Evolutionary conservation across 2,888 invertebrate species (phyloP).

Genomic region (Steinernema carpocapsae): DNA sequence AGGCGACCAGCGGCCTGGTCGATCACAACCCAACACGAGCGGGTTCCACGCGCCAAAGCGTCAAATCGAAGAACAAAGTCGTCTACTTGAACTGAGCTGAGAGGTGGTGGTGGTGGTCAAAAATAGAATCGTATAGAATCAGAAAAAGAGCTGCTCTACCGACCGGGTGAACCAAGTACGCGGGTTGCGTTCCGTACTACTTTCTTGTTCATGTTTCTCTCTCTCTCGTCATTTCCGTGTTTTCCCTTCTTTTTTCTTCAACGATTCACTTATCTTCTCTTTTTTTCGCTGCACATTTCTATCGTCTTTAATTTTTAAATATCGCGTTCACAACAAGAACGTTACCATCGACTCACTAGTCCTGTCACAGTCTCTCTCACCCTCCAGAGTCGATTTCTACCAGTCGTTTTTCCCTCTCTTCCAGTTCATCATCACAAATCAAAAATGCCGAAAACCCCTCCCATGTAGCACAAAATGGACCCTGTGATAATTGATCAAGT

Average conservation of each 20-base stretch:
- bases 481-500: constrained; percentile 35
- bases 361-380: too few species aligned
- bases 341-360: too few species aligned
- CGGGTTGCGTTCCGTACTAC: constrained; percentile 28
- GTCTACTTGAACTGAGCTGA: constrained; percentile 15
- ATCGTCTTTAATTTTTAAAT: background rate
- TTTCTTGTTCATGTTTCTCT: constrained; percentile 2
- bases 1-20: background rate
- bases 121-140: background rate
- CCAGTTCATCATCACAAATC: too few species aligned
- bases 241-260: constrained; percentile 17
- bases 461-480: constrained; percentile 18
- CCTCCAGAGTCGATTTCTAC: too few species aligned
- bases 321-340: background rate
- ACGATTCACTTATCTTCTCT: background rate
- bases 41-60: constrained; percentile 17
- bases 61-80: constrained; percentile 25
- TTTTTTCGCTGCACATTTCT: constrained; percentile 5
- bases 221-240: background rate
- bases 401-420: too few species aligned
- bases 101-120: background rate
- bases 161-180: constrained; percentile 33
- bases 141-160: constrained; percentile 31
- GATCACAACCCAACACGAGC: constrained; percentile 3
- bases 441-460: background rate